These are phyloP conservation scores for Turritopsis dohrnii DNA, from an alignment of 30 jellyfish, hydroid and myxozoan species.

Conservation along the genomic window DNA sequence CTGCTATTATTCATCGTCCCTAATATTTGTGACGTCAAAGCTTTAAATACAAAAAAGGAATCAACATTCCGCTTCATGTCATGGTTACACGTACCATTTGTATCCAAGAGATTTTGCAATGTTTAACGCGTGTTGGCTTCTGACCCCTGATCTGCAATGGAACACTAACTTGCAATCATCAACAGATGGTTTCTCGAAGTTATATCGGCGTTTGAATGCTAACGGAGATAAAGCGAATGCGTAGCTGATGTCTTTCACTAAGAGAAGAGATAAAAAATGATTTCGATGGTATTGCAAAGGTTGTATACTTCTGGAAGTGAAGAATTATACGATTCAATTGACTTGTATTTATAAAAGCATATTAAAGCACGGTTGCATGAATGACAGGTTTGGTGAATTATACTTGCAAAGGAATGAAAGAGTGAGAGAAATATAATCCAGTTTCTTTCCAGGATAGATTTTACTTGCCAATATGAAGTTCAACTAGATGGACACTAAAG, in stretches of 20 bases:
- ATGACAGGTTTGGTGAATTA: no score
- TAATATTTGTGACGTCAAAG: not conserved
- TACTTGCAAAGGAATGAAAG: no score
- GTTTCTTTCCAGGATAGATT: no score
- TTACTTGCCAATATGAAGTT: no score
- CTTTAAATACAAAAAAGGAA: not conserved
- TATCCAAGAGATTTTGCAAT: constrained; percentile 69
- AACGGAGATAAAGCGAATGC: constrained; percentile 55
- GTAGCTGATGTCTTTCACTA: constrained; percentile 40
- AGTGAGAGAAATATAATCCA: no score
- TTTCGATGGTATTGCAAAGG: no score
- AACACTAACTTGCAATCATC: constrained; percentile 67
- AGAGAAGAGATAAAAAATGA: no score
- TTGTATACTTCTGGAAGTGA: no score
- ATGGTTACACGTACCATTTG: constrained; percentile 74
- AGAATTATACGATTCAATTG: not conserved
- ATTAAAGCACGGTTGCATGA: no score
- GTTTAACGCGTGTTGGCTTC: constrained; percentile 65
- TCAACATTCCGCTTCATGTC: no score
- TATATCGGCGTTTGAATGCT: constrained; percentile 36
- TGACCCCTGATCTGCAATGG: constrained; percentile 80
- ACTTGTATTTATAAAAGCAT: no score
- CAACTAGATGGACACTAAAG: not conserved
- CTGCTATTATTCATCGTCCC: not conserved
- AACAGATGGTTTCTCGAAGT: constrained; percentile 42